Conservation (phyloP, 2,888 invertebrate genomes). For the Diogma glabrata region DNA sequence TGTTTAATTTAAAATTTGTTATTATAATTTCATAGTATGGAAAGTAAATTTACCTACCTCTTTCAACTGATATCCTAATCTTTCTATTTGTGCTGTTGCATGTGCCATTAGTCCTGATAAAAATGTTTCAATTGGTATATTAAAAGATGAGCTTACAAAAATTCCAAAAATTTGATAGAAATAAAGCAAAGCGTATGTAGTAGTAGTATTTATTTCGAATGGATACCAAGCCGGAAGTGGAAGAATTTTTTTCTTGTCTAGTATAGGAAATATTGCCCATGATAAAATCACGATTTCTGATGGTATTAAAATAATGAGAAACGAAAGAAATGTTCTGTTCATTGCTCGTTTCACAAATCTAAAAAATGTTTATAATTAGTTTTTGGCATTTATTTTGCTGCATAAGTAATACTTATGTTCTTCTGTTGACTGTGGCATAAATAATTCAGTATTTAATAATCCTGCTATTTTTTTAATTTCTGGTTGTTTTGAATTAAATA, state of each 20-base stretch:
- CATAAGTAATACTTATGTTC: not conserved
- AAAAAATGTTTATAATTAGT: not conserved
- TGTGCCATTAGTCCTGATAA: slow-evolving; percentile 1
- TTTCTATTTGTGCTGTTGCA: not conserved
- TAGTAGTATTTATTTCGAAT: not conserved
- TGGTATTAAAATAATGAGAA: slow-evolving; percentile 1
- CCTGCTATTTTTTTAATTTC: not conserved
- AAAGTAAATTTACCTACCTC: not conserved
- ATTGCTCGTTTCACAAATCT: not conserved
- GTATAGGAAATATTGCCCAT: slow-evolving; percentile 3
- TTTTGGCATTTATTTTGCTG: not conserved
- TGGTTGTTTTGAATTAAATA: not conserved
- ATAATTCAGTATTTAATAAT: not conserved
- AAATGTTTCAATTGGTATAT: slow-evolving; percentile 2
- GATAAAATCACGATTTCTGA: not conserved
- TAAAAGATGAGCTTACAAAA: slow-evolving; percentile 1
- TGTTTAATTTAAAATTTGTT: too few relatives aligned
- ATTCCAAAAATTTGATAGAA: slow-evolving; percentile 6
- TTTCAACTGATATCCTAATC: not conserved
- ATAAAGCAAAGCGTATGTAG: not conserved
- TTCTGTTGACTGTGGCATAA: not conserved
- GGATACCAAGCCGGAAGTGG: slow-evolving; percentile 9
- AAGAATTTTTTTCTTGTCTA: not conserved
- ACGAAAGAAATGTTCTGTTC: not conserved
- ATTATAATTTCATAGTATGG: too few relatives aligned